These are phyloP conservation scores for Neuroscelio doddi DNA, from an alignment of 2,888 invertebrate genomes.

Conservation along the genomic window DNA sequence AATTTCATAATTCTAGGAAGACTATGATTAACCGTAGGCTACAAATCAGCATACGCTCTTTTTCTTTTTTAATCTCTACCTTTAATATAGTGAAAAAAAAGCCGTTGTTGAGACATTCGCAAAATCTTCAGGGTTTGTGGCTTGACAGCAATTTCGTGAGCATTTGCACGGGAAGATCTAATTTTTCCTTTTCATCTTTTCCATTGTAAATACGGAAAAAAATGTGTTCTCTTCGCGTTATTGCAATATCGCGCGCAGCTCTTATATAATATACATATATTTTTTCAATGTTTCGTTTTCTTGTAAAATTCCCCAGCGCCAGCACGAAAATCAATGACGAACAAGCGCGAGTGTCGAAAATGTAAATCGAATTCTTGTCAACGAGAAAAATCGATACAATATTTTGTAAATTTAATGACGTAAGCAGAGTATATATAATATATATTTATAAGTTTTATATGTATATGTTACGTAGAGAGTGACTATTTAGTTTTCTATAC, in stretches of 20 bases:
- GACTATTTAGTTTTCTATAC: conserved; percentile 71
- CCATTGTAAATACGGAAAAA: not conserved
- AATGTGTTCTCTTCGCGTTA: too few relatives aligned
- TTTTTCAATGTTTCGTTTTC: conserved; percentile 4
- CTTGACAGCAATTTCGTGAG: conserved; percentile 24
- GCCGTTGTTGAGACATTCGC: conserved; percentile 7
- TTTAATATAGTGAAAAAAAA: conserved; percentile 6
- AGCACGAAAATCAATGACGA: not conserved
- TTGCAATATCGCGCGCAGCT: conserved; percentile 19
- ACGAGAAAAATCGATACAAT: not conserved
- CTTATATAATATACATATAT: conserved; percentile 2
- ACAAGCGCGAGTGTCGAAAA: not conserved
- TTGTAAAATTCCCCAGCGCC: too few relatives aligned
- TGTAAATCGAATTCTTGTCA: not conserved
- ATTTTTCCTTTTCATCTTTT: not conserved
- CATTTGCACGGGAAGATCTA: conserved; percentile 17
- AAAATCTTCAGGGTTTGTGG: conserved; percentile 20
- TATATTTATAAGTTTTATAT: conserved; percentile 30
- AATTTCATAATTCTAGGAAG: conserved; percentile 64
- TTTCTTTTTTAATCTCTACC: not conserved
- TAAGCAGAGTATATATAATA: conserved; percentile 56
- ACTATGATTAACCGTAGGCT: conserved; percentile 72
- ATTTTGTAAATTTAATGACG: conserved; percentile 47
- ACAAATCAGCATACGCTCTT: conserved; percentile 51
- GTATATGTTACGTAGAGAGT: conserved; percentile 69